Conservation (phyloP, 2,888 invertebrate species). For the Biston betularia region DNA sequence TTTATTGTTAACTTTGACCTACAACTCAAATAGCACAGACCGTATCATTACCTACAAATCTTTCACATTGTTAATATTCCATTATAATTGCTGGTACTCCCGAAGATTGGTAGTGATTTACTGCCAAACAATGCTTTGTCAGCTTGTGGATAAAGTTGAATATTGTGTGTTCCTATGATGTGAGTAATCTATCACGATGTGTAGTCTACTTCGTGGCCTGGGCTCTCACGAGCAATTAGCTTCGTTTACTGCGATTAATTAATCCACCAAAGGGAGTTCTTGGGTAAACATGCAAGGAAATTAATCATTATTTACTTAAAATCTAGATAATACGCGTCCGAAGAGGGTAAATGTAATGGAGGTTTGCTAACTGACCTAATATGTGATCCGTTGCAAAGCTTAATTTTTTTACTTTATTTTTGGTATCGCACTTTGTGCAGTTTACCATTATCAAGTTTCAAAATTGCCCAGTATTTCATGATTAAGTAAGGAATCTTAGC, state of each 20-base stretch:
- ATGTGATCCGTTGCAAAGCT: too few species aligned
- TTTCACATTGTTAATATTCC: conserved; percentile 38
- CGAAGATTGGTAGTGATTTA: conserved; percentile 23
- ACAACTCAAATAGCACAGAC: conserved; percentile 26
- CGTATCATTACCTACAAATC: conserved; percentile 37
- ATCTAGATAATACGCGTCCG: conserved; percentile 40
- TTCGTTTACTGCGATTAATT: conserved; percentile 69
- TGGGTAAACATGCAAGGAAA: conserved; percentile 58
- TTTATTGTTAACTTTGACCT: conserved; percentile 25
- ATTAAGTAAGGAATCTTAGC: background rate
- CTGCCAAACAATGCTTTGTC: conserved; percentile 30
- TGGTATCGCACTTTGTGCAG: too few species aligned
- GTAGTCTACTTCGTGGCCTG: conserved; percentile 45
- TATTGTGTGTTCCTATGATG: conserved; percentile 36
- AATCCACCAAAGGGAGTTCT: conserved; percentile 57
- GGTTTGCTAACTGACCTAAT: too few species aligned
- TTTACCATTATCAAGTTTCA: too few species aligned
- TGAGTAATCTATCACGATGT: conserved; percentile 54
- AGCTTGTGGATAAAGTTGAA: conserved; percentile 40
- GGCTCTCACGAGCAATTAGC: conserved; percentile 64
- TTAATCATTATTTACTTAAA: conserved; percentile 59
- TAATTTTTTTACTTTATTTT: too few species aligned
- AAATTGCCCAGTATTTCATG: too few species aligned
- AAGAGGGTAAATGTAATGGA: conserved; percentile 2
- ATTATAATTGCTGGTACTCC: conserved; percentile 36